Evolutionary conservation across 2,113 vertebrate genomes (phyloP).

Genomic region (Spheniscus mendiculus): DNA sequence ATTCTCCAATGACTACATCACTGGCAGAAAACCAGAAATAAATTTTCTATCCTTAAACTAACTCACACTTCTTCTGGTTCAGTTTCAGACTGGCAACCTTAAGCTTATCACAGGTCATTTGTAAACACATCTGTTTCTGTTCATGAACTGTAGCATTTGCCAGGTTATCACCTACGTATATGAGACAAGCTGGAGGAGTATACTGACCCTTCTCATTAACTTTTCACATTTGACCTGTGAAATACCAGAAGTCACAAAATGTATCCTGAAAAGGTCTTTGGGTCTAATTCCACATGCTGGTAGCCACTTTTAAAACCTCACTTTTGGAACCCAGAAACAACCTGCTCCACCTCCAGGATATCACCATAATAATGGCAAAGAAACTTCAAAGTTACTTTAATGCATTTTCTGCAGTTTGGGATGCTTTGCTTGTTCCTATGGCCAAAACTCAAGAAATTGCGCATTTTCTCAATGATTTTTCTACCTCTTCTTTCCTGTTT

Average conservation of each 20-base stretch:
- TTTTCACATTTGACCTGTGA: not conserved
- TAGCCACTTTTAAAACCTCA: not conserved
- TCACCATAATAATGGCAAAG: not conserved
- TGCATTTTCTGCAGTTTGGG: not conserved
- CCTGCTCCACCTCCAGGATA: not conserved
- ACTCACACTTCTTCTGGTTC: not conserved
- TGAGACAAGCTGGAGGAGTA: not conserved
- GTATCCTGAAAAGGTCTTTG: not conserved
- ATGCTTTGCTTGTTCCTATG: not conserved
- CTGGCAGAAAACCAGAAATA: not conserved
- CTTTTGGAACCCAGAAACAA: not conserved
- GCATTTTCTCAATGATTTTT: not conserved
- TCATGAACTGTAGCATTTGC: not conserved
- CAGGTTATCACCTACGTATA: not conserved
- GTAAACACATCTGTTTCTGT: not conserved
- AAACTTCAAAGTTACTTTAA: not conserved
- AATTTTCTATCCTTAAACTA: not conserved
- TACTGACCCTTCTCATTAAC: not conserved
- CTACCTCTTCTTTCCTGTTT: not conserved
- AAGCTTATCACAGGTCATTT: not conserved
- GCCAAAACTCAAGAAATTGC: not conserved
- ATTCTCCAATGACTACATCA: not conserved
- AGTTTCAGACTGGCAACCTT: not conserved
- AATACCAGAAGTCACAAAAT: not conserved
- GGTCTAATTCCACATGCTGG: not conserved